Conservation (phyloP, 2,888 invertebrate species). For the Dryadula phaetusa region DNA sequence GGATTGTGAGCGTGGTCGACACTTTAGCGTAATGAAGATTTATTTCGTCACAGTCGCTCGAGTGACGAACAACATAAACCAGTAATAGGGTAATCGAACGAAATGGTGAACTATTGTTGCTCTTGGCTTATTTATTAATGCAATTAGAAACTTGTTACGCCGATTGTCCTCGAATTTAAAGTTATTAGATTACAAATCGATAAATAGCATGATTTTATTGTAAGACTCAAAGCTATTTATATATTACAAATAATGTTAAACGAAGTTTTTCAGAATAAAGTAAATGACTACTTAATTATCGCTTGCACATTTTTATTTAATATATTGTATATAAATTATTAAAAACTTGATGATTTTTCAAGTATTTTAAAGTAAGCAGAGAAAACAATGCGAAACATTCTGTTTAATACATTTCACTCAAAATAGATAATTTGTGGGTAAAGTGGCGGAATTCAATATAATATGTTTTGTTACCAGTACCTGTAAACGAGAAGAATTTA, state of each 20-base stretch:
- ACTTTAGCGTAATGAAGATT: conserved; percentile 63
- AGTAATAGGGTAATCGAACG: conserved; percentile 46
- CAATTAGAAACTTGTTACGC: conserved; percentile 28
- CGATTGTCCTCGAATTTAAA: not conserved
- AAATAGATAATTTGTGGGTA: too few relatives aligned
- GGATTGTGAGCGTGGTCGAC: conserved; percentile 42
- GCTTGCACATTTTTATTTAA: too few relatives aligned
- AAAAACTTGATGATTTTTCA: too few relatives aligned
- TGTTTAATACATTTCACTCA: too few relatives aligned
- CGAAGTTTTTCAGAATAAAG: too few relatives aligned
- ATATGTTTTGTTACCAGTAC: too few relatives aligned
- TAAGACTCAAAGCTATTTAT: not conserved
- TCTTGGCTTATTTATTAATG: conserved; percentile 31
- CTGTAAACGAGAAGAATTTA: not conserved
- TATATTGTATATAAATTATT: too few relatives aligned
- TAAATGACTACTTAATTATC: too few relatives aligned
- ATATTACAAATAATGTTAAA: not conserved
- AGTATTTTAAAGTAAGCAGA: too few relatives aligned
- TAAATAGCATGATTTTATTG: not conserved
- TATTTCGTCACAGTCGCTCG: conserved; percentile 53
- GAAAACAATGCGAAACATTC: too few relatives aligned
- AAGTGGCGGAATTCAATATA: too few relatives aligned
- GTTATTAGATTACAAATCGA: not conserved
- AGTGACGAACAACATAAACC: conserved; percentile 38
- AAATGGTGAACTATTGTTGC: conserved; percentile 40